Percentiles rank a stretch among this genome's conserved stretches.
phyloP scores from a whole-genome alignment of 2,113 vertebrate species.

The Channa maculata region DNA sequence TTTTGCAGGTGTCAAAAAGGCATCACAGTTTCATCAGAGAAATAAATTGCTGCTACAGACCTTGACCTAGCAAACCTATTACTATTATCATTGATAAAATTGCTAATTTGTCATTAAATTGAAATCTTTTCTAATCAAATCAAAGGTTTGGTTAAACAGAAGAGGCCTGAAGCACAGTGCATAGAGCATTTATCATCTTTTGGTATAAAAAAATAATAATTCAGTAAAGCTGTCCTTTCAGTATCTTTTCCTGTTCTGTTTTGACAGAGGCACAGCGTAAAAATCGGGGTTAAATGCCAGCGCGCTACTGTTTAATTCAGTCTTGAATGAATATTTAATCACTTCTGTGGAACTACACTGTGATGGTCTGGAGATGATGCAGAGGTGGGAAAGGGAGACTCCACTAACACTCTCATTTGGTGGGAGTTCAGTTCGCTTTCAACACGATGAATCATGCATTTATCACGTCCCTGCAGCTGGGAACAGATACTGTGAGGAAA shows the following conservation, averaged over 20 bases:
- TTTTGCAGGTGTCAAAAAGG: no score
- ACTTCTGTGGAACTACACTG: conserved; percentile 6
- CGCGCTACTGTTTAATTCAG: conserved; percentile 39
- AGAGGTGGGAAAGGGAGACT: conserved; percentile 26
- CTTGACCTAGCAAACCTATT: no score
- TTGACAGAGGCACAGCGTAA: not conserved
- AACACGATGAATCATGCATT: conserved; percentile 46
- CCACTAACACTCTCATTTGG: conserved; percentile 30
- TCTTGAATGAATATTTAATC: conserved; percentile 53
- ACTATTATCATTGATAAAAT: no score
- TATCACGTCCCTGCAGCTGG: conserved; percentile 32
- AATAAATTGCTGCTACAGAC: no score
- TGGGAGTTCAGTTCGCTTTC: conserved; percentile 37
- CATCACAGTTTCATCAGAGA: no score
- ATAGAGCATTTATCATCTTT: no score
- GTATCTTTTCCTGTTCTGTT: no score
- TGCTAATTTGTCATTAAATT: no score
- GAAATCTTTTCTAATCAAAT: not conserved
- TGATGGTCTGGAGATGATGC: conserved; percentile 37
- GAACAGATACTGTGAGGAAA: conserved; percentile 1
- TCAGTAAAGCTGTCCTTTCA: no score
- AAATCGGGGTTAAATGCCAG: conserved; percentile 14
- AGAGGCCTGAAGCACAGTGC: no score
- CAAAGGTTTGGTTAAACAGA: not conserved
- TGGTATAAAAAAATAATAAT: not conserved